Evolutionary conservation across 2,113 vertebrate species (phyloP), one percentile per base, ranked within the genome.

Genomic region (Tonatia bakeri): DNA sequence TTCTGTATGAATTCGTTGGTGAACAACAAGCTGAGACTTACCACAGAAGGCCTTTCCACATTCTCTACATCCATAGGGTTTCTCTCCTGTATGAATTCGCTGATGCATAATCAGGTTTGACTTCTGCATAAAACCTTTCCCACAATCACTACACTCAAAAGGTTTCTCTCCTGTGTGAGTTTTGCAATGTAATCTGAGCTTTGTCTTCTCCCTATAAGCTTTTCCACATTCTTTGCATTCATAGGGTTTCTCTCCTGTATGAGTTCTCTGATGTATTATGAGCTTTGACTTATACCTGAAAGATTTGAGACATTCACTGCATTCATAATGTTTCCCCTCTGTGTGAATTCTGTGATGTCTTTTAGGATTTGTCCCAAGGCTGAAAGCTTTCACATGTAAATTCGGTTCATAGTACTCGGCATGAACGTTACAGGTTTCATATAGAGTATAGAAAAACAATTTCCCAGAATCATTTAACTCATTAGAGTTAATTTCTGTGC

Each of bases 231-330:
- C 95, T 75, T 79, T 89, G 70, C 80, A 97, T 40, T 91, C 81
- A 50, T 73, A 93, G 20, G 87, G 91, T 47, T 70, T 95, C 80
- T 85, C 89, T 82, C 94, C 83, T 0, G 98, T 99, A 87, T 99
- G 98, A 93, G 98, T 98, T 96, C 98, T 97, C 97, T 98, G 98
- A 67, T 97, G 88, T 40, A 75, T 65, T 28, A 76, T 33, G 15
- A 96, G 67, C 65, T 85, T 54, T 47, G 91, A 92, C 38, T 80
- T 88, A 50, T 54, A 87, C 1, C 24, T 45, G 67, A 96, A 96
- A 83, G 92, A 76, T 69, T 69, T 93, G 14, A 73, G 75, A 40
- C 94, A 92, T 4, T 93, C 83, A 52, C 67, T 36, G 22, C 96
- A 97, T 26, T 93, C 79, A 33, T 82, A 93, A 45, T 84, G 91